Evolutionary conservation across 2,797 vertebrate species (phyloP), one percentile per base, ranked within the genome.

Genomic region (Neosilurus mollespiculum): DNA sequence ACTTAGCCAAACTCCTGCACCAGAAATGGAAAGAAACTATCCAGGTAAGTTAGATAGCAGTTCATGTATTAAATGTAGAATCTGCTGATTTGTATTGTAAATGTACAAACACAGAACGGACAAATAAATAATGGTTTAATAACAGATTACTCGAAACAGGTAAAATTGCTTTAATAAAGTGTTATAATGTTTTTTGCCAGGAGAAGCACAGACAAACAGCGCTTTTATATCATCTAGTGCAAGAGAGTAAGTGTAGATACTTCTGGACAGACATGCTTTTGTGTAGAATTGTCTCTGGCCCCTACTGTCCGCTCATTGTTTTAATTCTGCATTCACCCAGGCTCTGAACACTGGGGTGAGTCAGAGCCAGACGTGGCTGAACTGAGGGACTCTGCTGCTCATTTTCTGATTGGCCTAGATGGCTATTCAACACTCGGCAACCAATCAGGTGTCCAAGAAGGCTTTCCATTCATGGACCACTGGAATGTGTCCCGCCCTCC

Each of bases 1-100:
- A 94, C 89, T 91, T 98, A 90, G 97, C 98, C 84, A 97, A 95
- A 93, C 93, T 96, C 87, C 95, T 99, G 81, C 96, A 99, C 92
- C 96, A 97, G 88, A 98, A 97, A 91, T 99, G 98, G 98, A 99
- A 98, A 92, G 96, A 97, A 88, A 97, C 96, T 84, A 94, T 99
- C 84, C 94, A 97, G 95, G 98, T 98, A 86, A 92, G 94, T 93
- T 91, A n/a, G 20, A 34, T 15, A 43, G 18, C 18, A 61, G 0
- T 56, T 15, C 3, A 26, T 73, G 22, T 24, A 18, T 54, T 71
- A 1, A 11, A 73, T 73, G 15, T 56, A 73, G 30, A 73, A 56
- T 22, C 53, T 34, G 9, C 8, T 18, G 20, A 53, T 72, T 26
- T n/a, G 22, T 71, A 24, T n/a, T 69, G 34, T 22, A 37, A 14